Conservation (phyloP, 2,888 invertebrate species). For the Osedax frankpressi region DNA sequence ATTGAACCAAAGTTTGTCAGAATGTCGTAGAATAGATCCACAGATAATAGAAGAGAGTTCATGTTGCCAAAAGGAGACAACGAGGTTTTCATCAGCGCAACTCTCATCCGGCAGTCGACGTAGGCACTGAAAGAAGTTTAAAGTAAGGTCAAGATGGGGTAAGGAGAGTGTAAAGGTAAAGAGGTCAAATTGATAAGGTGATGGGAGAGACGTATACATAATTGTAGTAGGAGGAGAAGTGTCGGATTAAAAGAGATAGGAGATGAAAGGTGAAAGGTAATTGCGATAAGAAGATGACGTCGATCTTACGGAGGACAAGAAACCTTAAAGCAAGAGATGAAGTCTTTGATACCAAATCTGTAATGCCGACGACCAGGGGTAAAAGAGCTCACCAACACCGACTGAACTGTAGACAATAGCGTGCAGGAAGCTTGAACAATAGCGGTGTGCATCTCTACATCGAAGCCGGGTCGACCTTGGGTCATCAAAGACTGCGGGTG, state of each 20-base stretch:
- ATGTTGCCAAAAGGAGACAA: conserved; percentile 44
- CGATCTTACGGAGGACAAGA: not conserved
- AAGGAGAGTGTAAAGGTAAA: too few relatives aligned
- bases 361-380: conserved; percentile 44
- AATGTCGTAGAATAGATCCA: conserved; percentile 38
- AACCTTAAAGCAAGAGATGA: conserved; percentile 44
- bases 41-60: conserved; percentile 40
- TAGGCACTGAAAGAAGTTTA: conserved; percentile 33
- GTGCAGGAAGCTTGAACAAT: conserved; percentile 41
- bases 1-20: conserved; percentile 44
- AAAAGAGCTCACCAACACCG: conserved; percentile 39
- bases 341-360: conserved; percentile 42
- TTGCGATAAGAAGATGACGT: not conserved
- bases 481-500: conserved; percentile 39
- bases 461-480: conserved; percentile 36
- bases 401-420: conserved; percentile 36
- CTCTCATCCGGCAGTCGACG: conserved; percentile 41
- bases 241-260: not conserved
- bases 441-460: conserved; percentile 39
- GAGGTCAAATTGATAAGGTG: too few relatives aligned
- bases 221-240: too few relatives aligned
- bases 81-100: conserved; percentile 40
- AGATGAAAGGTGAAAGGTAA: not conserved
- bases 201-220: too few relatives aligned
- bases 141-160: too few relatives aligned